These are phyloP conservation scores for Pseudochromis fuscus DNA, from an alignment of 2,797 vertebrate species.

Conservation along the genomic window DNA sequence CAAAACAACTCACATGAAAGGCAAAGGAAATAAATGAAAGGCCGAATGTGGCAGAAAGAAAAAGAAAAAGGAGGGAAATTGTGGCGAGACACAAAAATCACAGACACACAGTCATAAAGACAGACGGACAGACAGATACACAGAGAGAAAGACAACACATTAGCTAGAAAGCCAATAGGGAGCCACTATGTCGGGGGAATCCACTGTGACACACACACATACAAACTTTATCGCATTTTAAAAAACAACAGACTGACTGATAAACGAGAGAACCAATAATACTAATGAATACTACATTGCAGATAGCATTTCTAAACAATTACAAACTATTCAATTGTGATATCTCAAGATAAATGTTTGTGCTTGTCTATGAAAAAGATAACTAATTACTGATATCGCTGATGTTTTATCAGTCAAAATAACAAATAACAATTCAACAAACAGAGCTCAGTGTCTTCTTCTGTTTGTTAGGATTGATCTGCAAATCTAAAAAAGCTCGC, in stretches of 20 bases:
- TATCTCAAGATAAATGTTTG: too few species aligned
- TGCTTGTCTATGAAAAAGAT: too few species aligned
- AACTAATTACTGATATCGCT: too few species aligned
- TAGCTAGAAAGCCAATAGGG: slow-evolving; percentile 80
- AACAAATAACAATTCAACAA: too few species aligned
- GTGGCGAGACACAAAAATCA: slow-evolving; percentile 43
- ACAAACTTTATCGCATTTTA: slow-evolving; percentile 42
- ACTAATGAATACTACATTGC: slow-evolving; percentile 21
- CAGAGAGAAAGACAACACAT: slow-evolving; percentile 86
- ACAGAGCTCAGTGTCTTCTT: too few species aligned
- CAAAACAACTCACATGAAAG: slow-evolving; percentile 52
- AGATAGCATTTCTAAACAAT: slow-evolving; percentile 5
- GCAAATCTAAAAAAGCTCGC: too few species aligned
- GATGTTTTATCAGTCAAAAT: too few species aligned
- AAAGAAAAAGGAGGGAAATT: slow-evolving; percentile 11
- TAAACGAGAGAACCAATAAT: slow-evolving; percentile 25
- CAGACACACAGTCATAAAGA: slow-evolving; percentile 76
- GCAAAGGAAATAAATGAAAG: slow-evolving; percentile 57
- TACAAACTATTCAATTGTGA: too few species aligned
- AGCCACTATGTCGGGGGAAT: slow-evolving; percentile 75
- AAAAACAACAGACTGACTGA: slow-evolving; percentile 38
- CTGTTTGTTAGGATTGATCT: too few species aligned
- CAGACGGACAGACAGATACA: slow-evolving; percentile 74
- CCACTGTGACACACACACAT: slow-evolving; percentile 75
- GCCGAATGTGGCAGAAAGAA: slow-evolving; percentile 48